Percentiles rank a stretch among this genome's conserved stretches.
These are phyloP conservation scores for Loris lydekkerianus DNA, from an alignment of 2,797 vertebrate species.

Conservation along the genomic window DNA sequence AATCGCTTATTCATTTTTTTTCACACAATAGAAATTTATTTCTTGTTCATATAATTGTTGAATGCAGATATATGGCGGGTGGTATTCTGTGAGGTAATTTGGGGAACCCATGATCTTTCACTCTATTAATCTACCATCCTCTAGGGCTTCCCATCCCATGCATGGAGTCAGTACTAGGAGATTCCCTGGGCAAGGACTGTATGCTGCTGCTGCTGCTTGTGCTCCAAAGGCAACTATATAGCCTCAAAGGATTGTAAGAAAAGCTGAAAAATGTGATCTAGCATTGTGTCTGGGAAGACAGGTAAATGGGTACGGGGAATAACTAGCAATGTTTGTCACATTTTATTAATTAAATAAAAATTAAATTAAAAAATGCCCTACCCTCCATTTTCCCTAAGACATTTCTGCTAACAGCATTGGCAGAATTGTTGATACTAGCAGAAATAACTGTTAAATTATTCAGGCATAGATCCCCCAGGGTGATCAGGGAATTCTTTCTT, in stretches of 20 bases:
- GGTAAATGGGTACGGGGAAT: background rate
- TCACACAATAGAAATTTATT: slow-evolving; percentile 35
- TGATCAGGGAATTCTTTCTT: background rate
- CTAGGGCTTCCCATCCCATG: background rate
- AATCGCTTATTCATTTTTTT: slow-evolving; percentile 42
- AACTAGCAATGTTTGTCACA: background rate
- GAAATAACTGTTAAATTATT: background rate
- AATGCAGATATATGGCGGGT: background rate
- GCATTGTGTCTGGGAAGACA: background rate
- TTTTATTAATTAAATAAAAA: background rate
- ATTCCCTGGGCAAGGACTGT: background rate
- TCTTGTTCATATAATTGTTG: slow-evolving; percentile 1
- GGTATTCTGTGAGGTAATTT: slow-evolving; percentile 31
- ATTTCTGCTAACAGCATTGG: slow-evolving; percentile 5
- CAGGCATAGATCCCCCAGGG: background rate
- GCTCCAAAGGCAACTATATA: background rate
- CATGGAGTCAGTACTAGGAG: background rate
- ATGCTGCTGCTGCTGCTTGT: background rate
- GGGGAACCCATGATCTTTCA: background rate
- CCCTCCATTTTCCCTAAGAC: background rate
- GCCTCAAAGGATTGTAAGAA: background rate
- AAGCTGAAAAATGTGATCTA: background rate
- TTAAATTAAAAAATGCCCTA: background rate
- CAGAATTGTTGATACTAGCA: background rate
- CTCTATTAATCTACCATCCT: background rate